Conservation (phyloP, 2,113 vertebrate species). For the Microtus pennsylvanicus region DNA sequence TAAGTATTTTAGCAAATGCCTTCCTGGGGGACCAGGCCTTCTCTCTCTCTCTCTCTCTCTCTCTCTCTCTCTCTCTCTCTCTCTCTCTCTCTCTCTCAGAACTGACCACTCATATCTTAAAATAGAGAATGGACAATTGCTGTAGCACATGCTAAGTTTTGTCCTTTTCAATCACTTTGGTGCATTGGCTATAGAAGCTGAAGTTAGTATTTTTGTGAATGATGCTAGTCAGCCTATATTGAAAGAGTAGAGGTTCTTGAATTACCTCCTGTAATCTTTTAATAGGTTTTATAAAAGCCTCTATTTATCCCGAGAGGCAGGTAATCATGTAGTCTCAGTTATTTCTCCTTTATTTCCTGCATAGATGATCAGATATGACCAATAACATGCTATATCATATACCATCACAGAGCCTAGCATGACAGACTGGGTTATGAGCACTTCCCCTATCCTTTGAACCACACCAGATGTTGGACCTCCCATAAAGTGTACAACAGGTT, state of each 20-base stretch:
- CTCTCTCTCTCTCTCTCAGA: not conserved
- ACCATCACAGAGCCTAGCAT: not conserved
- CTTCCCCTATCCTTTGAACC: not conserved
- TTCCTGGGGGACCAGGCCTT: not conserved
- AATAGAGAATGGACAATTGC: not conserved
- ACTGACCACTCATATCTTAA: not conserved
- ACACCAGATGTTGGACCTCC: not conserved
- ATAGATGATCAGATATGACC: not conserved
- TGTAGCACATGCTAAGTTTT: not conserved
- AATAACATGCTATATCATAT: not conserved
- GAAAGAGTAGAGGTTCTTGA: not conserved
- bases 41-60: too few relatives aligned
- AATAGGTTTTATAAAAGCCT: not conserved
- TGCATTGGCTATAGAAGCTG: not conserved
- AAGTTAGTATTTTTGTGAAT: not conserved
- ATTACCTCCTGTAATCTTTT: not conserved
- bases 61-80: not conserved
- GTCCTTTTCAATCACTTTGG: not conserved
- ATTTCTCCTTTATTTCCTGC: not conserved
- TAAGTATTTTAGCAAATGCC: not conserved
- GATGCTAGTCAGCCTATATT: not conserved
- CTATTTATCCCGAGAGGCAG: not conserved
- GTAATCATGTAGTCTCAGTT: not conserved
- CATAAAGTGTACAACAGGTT: not conserved
- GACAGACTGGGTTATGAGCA: not conserved